These are phyloP conservation scores for Pammene aurita DNA, from an alignment of 2,888 invertebrate species.

Conservation along the genomic window DNA sequence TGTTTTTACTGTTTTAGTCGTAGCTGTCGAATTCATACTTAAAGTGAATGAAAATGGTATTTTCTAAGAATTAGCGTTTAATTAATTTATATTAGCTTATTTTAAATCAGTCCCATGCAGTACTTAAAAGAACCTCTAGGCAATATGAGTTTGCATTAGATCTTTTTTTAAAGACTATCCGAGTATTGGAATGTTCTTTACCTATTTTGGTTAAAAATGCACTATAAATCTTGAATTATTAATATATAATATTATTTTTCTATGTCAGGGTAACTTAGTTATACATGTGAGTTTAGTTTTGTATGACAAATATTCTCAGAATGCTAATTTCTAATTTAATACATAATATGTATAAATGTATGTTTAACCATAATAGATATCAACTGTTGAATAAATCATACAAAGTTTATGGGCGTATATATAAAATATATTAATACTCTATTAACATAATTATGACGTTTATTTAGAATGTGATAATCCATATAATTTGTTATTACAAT, in stretches of 20 bases:
- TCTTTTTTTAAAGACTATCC: no score
- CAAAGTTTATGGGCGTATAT: background rate
- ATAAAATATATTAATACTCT: slow-evolving; percentile 1
- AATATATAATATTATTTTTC: background rate
- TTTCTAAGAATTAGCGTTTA: no score
- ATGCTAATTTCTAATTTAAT: slow-evolving; percentile 25
- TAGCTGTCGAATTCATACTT: no score
- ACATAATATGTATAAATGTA: slow-evolving; percentile 16
- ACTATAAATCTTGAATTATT: background rate
- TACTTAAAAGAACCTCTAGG: no score
- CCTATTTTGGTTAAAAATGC: no score
- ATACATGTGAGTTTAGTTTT: background rate
- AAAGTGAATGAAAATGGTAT: no score
- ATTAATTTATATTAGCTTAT: no score
- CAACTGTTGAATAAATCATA: slow-evolving; percentile 29
- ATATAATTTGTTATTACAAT: no score
- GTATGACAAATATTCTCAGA: slow-evolving; percentile 6
- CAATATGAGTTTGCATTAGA: no score
- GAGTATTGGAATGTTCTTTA: no score
- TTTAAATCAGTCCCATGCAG: no score
- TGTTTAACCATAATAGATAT: background rate
- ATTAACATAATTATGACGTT: slow-evolving; percentile 26
- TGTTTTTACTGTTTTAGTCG: no score
- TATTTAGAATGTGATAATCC: background rate
- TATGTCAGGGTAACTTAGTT: background rate